These are phyloP conservation scores for Leucoma salicis DNA, from an alignment of 2,888 invertebrate species.

Conservation along the genomic window DNA sequence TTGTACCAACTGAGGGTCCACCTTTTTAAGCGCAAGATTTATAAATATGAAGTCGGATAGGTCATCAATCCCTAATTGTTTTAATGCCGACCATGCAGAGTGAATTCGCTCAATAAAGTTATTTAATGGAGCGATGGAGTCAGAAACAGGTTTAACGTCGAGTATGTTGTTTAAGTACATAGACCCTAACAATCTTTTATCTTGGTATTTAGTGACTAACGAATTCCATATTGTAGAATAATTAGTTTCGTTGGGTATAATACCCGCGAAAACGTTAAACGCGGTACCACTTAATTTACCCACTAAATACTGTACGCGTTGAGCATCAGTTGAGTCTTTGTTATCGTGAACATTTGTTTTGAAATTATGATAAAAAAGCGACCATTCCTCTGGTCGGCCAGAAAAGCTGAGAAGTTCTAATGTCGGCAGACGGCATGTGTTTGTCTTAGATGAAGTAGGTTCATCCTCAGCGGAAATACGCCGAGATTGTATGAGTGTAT, in stretches of 20 bases:
- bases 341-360: not conserved
- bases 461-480: not conserved
- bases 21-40: not conserved
- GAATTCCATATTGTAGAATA: not conserved
- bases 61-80: not conserved
- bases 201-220: slow-evolving; percentile 1
- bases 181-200: not conserved
- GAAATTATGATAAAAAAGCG: not conserved
- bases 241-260: not conserved
- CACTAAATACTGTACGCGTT: not conserved
- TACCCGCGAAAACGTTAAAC: not conserved
- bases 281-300: not conserved
- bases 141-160: not conserved
- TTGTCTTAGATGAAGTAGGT: no score
- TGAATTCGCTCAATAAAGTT: not conserved
- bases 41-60: not conserved
- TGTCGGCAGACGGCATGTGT: no score
- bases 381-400: not conserved
- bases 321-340: not conserved
- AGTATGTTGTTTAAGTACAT: not conserved
- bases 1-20: not conserved
- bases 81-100: not conserved
- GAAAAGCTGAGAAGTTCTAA: no score
- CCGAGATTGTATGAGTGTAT: not conserved
- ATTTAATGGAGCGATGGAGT: not conserved